phyloP scores from a whole-genome alignment of 2,888 invertebrate species.

The Lasioglossum pauxillum region DNA sequence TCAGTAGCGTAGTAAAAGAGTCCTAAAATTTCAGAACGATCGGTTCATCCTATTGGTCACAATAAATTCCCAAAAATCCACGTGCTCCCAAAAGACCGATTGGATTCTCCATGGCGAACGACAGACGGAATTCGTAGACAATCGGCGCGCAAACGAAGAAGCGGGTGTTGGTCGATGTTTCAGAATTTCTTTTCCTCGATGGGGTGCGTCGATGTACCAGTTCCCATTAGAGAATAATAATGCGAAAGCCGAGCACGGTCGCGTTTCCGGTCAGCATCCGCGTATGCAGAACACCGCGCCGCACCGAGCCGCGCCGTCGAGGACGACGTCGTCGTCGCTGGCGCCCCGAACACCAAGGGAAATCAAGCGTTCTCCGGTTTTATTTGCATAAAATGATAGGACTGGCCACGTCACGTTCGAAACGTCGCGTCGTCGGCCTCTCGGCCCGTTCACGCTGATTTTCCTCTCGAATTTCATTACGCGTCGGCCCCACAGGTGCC shows the following conservation, averaged over 20 bases:
- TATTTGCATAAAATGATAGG: slow-evolving; percentile 84
- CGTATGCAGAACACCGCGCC: background rate
- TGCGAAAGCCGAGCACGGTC: slow-evolving; percentile 19
- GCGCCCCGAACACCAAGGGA: slow-evolving; percentile 80
- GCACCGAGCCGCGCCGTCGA: slow-evolving; percentile 8
- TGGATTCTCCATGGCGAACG: background rate
- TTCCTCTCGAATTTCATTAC: slow-evolving; percentile 72
- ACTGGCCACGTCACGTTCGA: slow-evolving; percentile 80
- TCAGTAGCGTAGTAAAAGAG: background rate
- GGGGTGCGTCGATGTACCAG: background rate
- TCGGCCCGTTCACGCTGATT: slow-evolving; percentile 59
- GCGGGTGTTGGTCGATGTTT: background rate
- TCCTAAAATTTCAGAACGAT: background rate
- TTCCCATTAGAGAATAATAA: slow-evolving; percentile 35
- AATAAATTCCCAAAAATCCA: background rate
- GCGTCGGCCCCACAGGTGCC: slow-evolving; percentile 46
- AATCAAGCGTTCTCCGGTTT: slow-evolving; percentile 82
- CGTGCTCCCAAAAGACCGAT: background rate
- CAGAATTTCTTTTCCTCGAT: background rate
- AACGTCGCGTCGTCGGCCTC: slow-evolving; percentile 52
- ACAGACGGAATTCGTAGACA: background rate
- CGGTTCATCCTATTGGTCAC: background rate
- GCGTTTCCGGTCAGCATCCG: slow-evolving; percentile 54
- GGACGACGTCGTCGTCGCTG: slow-evolving; percentile 43
- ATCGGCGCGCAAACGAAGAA: background rate